Evolutionary conservation across 2,888 invertebrate genomes (phyloP).

Genomic region (Merodon equestris): DNA sequence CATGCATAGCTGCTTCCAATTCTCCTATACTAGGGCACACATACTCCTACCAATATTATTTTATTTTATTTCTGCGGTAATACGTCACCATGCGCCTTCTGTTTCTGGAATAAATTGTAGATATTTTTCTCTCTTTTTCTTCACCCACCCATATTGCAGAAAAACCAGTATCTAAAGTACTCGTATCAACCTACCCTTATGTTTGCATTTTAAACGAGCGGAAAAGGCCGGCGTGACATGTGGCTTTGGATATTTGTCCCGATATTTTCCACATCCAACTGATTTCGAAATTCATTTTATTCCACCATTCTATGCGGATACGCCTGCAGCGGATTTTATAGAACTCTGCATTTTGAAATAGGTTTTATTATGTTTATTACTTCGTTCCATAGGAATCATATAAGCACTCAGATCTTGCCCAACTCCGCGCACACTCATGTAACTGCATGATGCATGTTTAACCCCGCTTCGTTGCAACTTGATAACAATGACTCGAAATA

Average conservation of each 20-base stretch:
- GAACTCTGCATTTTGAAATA: slow-evolving; percentile 7
- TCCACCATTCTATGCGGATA: background rate
- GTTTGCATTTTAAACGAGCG: slow-evolving; percentile 25
- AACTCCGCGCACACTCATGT: too few relatives aligned
- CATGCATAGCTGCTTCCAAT: background rate
- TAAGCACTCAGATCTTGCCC: too few relatives aligned
- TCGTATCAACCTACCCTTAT: too few relatives aligned
- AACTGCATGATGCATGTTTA: too few relatives aligned
- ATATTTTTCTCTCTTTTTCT: slow-evolving; percentile 9
- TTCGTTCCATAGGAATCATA: background rate
- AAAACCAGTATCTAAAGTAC: too few relatives aligned
- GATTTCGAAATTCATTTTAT: slow-evolving; percentile 29
- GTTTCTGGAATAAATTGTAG: slow-evolving; percentile 49
- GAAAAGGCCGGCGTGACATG: slow-evolving; percentile 40
- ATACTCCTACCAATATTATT: slow-evolving; percentile 5
- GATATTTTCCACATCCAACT: slow-evolving; percentile 26
- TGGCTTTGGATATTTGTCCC: slow-evolving; percentile 32
- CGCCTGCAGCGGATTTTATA: background rate
- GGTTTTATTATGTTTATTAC: slow-evolving; percentile 7
- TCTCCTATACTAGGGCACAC: background rate
- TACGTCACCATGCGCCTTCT: slow-evolving; percentile 30
- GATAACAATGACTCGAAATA: background rate
- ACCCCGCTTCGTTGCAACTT: background rate
- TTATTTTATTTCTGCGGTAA: slow-evolving; percentile 44
- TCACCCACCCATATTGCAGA: too few relatives aligned